Evolutionary conservation across 2,888 invertebrate genomes (phyloP), one percentile per base, ranked within the genome.

Genomic region (Epinotia demarniana): DNA sequence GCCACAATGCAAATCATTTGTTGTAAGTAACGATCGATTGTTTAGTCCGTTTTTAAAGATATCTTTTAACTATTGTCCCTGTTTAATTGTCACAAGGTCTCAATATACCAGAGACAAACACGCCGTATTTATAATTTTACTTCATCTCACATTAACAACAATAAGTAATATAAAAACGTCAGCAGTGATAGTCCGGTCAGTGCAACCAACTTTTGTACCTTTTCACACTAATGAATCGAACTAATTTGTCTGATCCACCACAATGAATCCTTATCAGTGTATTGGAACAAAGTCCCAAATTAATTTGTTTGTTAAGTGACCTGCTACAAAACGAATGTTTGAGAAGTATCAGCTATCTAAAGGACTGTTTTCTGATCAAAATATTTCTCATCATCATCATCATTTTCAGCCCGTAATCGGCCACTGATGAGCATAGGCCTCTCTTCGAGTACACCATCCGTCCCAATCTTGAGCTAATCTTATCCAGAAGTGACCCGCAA

Each of bases 81-180:
- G 39, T 39, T 39, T 46, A 46, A 16, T 27, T 64, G 27, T 64
- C 49, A 49, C 64, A 64, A 64, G 49, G 64, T n/a, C 23, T 63
- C 43, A 46, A 8, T 49, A 49, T 49, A n/a, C n/a, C 18, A 16
- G 16, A 61, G 33, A n/a, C 33, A 61, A 18, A 57, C 19, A 9
- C n/a, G 3, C 19, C 66, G 33, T 18, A 55, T 55, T 53, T 67
- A 67, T n/a, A 12, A 11, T 33, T 66, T 55, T 6, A 55, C 27
- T 33, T 55, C 55, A 33, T 55, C 66, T 55, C 23, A 33, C 12
- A 55, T 67, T 67, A 53, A 18, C 18, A 55, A 6, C 55, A 8
- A 55, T 27, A 33, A 12, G 43, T 11, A 4, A 49, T 55, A 53
- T 3, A 4, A 49, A 33, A 53, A 67, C 66, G 66, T 53, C 18